These are phyloP conservation scores for Idaea dimidiata DNA, from an alignment of 2,888 invertebrate species.

Conservation along the genomic window DNA sequence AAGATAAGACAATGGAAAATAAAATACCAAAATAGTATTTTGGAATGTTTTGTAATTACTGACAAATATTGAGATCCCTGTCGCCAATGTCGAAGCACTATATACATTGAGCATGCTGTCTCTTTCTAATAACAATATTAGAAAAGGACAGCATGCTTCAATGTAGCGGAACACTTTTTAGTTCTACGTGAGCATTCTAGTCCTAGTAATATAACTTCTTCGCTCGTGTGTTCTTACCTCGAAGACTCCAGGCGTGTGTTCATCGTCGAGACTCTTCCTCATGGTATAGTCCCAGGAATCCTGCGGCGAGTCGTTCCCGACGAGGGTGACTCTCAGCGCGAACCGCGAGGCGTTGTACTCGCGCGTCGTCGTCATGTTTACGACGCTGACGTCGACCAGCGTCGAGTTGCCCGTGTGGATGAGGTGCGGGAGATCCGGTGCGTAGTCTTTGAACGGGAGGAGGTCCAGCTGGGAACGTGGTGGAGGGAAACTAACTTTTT, in stretches of 20 bases:
- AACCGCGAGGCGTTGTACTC: conserved; percentile 80
- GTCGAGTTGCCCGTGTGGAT: conserved; percentile 84
- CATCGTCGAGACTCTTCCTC: conserved; percentile 84
- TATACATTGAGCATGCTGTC: too few species aligned
- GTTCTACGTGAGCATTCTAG: too few species aligned
- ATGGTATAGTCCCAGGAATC: conserved; percentile 61
- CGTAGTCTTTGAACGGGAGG: conserved; percentile 69
- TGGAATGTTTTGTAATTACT: too few species aligned
- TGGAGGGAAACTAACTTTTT: neutral
- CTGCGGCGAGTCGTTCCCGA: conserved; percentile 61
- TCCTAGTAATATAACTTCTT: neutral
- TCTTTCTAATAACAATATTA: too few species aligned
- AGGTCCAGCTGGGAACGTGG: conserved; percentile 72
- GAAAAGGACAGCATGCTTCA: too few species aligned
- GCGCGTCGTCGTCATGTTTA: conserved; percentile 67
- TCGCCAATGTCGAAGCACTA: too few species aligned
- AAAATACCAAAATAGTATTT: too few species aligned
- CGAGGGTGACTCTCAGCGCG: conserved; percentile 80
- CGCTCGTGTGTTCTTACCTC: conserved; percentile 62
- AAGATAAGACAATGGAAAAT: too few species aligned
- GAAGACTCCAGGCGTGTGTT: conserved; percentile 88
- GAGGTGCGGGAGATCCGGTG: conserved; percentile 80
- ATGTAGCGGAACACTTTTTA: too few species aligned
- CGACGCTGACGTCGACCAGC: conserved; percentile 82
- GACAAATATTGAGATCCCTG: too few species aligned